phyloP scores from a whole-genome alignment of 2,113 vertebrate species.

The Chaetodon trifascialis region DNA sequence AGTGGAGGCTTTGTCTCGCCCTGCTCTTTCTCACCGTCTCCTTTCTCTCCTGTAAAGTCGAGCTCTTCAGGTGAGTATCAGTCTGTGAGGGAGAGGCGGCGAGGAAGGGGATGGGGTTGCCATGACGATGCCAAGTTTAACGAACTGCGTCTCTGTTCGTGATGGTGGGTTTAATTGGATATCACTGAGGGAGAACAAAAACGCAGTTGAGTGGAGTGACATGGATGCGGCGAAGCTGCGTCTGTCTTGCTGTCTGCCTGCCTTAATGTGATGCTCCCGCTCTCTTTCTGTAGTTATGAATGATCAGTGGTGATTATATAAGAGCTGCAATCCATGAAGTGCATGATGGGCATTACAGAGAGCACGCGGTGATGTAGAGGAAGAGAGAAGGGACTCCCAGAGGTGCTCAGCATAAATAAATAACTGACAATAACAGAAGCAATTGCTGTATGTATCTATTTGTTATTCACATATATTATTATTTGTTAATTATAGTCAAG shows the following conservation, averaged over 20 bases:
- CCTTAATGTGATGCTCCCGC: background rate
- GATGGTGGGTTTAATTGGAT: constrained; percentile 54
- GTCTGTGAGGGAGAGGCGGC: constrained; percentile 5
- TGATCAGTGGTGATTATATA: constrained; percentile 62
- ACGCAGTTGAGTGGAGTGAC: background rate
- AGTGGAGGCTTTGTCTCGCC: constrained; percentile 27
- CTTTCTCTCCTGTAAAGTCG: constrained; percentile 9
- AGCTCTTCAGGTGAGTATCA: constrained; percentile 25
- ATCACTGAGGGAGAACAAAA: constrained; percentile 38
- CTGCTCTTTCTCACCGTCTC: constrained; percentile 21
- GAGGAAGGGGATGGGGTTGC: constrained; percentile 51
- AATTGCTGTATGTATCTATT: background rate
- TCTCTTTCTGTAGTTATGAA: constrained; percentile 41
- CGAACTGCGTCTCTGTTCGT: constrained; percentile 29
- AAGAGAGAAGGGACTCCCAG: background rate
- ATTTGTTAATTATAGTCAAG: background rate
- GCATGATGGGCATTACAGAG: constrained; percentile 27
- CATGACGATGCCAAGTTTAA: constrained; percentile 58
- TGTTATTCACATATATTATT: background rate
- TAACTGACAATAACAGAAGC: background rate
- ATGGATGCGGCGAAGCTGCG: constrained; percentile 16
- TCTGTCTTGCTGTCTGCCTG: background rate
- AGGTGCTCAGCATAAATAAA: constrained; percentile 21
- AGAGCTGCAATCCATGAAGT: constrained; percentile 29
- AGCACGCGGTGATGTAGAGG: constrained; percentile 2